Conservation (phyloP, 2,113 vertebrate species). For the Bos taurus region DNA sequence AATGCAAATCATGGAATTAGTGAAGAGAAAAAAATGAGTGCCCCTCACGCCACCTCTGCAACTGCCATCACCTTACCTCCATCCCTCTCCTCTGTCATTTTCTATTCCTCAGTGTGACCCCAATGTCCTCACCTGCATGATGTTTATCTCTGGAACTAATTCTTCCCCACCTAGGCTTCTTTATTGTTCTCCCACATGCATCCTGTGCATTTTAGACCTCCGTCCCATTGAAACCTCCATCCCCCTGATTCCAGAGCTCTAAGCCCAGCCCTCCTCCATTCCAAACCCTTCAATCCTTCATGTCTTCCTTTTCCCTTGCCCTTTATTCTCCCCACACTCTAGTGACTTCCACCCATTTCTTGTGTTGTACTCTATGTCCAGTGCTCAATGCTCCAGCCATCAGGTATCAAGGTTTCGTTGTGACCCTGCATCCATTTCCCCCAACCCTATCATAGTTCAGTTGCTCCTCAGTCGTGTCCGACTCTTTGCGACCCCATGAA, state of each 20-base stretch:
- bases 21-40: not conserved
- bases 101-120: not conserved
- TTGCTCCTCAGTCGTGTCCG: not conserved
- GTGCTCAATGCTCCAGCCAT: not conserved
- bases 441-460: not conserved
- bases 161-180: not conserved
- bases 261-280: not conserved
- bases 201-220: not conserved
- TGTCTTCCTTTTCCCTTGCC: not conserved
- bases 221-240: not conserved
- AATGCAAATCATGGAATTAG: not conserved
- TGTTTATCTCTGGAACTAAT: not conserved
- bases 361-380: not conserved
- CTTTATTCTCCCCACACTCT: not conserved
- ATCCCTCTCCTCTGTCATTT: not conserved
- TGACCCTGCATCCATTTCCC: not conserved
- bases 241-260: not conserved
- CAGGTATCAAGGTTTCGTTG: not conserved
- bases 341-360: not conserved
- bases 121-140: not conserved
- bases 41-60: not conserved
- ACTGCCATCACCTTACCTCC: not conserved
- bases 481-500: not conserved
- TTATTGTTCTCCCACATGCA: not conserved
- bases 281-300: not conserved